Evolutionary conservation across 2,888 invertebrate genomes (phyloP).

Genomic region (Polylopha cassiicola): DNA sequence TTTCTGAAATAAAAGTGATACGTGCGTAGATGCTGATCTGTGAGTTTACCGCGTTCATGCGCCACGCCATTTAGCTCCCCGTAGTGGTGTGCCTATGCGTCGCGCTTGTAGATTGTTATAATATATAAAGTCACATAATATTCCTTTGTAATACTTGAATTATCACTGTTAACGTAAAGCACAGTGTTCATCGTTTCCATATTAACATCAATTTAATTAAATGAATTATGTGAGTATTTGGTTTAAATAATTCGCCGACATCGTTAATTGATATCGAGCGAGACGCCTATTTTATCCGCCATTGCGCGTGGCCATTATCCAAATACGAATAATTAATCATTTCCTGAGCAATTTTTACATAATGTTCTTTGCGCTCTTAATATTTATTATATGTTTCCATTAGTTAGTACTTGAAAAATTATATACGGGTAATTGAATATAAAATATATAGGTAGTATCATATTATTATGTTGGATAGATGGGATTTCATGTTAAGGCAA

Average conservation of each 20-base stretch:
- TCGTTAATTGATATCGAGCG: slow-evolving; percentile 54
- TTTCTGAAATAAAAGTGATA: slow-evolving; percentile 15
- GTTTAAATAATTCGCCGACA: slow-evolving; percentile 52
- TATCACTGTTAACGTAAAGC: too few relatives aligned
- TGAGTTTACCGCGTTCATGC: background rate
- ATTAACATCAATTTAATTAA: slow-evolving; percentile 30
- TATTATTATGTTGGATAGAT: too few relatives aligned
- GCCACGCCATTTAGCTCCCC: slow-evolving; percentile 1
- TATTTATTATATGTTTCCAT: background rate
- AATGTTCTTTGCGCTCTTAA: slow-evolving; percentile 1
- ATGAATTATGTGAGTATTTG: slow-evolving; percentile 42
- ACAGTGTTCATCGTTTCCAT: too few relatives aligned
- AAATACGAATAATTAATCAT: slow-evolving; percentile 55
- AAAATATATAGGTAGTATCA: too few relatives aligned
- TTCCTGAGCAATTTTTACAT: slow-evolving; percentile 31
- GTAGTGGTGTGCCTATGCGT: too few relatives aligned
- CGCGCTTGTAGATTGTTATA: too few relatives aligned
- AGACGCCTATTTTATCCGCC: slow-evolving; percentile 34
- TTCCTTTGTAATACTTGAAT: too few relatives aligned
- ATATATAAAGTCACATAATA: too few relatives aligned
- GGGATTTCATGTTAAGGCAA: too few relatives aligned
- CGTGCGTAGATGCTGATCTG: slow-evolving; percentile 8
- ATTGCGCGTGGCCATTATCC: slow-evolving; percentile 38
- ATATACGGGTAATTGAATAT: too few relatives aligned
- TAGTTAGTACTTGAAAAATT: too few relatives aligned